These are phyloP conservation scores for Platichthys flesus DNA, from an alignment of 2,113 vertebrate genomes.

Conservation along the genomic window DNA sequence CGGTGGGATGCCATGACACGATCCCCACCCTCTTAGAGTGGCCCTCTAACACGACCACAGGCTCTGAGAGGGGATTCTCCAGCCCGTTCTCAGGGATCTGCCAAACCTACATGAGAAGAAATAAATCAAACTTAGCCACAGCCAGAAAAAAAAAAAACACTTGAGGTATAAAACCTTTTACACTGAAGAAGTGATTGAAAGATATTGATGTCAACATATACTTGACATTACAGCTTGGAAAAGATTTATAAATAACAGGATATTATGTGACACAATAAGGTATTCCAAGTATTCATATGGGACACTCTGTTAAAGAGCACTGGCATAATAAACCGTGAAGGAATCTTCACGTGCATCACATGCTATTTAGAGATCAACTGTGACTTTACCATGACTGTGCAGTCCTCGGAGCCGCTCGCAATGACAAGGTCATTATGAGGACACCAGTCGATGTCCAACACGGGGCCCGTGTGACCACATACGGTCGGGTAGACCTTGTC, in stretches of 20 bases:
- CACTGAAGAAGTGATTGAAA: neutral
- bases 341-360: neutral
- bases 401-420: conserved; percentile 96
- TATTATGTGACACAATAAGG: neutral
- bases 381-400: conserved; percentile 91
- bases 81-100: conserved; percentile 97
- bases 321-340: neutral
- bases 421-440: conserved; percentile 96
- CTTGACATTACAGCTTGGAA: neutral
- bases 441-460: conserved; percentile 98
- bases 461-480: conserved; percentile 95
- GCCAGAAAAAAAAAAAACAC: neutral
- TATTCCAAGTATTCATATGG: too few relatives aligned
- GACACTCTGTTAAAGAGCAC: too few relatives aligned
- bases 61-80: conserved; percentile 89
- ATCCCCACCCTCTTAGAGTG: conserved; percentile 98
- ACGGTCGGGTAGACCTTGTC: conserved; percentile 92
- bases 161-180: neutral
- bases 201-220: neutral
- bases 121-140: neutral
- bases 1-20: conserved; percentile 95
- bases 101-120: conserved; percentile 87
- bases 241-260: neutral
- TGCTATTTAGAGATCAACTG: neutral
- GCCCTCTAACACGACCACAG: conserved; percentile 93